These are phyloP conservation scores for Drosophila azteca DNA, from an alignment of 1,140 invertebrate species.

Conservation along the genomic window DNA sequence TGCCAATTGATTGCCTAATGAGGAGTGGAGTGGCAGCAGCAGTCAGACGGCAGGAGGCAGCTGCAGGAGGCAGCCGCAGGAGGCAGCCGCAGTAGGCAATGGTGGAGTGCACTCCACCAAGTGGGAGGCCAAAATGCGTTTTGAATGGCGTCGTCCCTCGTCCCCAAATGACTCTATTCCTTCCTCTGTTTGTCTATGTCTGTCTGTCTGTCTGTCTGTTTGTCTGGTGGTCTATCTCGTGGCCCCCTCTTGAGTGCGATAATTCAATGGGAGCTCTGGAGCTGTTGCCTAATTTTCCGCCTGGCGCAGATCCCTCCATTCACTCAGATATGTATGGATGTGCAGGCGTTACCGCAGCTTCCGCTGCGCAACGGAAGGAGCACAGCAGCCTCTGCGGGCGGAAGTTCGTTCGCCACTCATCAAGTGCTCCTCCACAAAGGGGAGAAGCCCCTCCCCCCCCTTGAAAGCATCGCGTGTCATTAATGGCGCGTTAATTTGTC, in stretches of 20 bases:
- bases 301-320: conserved; percentile 60
- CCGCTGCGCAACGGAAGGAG: conserved; percentile 60
- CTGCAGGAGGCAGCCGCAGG: background rate
- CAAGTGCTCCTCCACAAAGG: conserved; percentile 45
- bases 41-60: conserved; percentile 2
- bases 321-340: conserved; percentile 6
- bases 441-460: background rate
- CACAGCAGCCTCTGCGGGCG: conserved; percentile 29
- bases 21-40: conserved; percentile 22
- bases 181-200: conserved; percentile 9
- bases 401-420: conserved; percentile 12
- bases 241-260: conserved; percentile 51
- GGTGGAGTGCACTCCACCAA: conserved; percentile 43
- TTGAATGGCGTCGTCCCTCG: conserved; percentile 55
- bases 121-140: conserved; percentile 67
- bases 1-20: conserved; percentile 82
- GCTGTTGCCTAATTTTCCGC: conserved; percentile 79
- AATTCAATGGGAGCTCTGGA: conserved; percentile 51
- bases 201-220: conserved; percentile 5
- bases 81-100: background rate
- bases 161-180: conserved; percentile 1
- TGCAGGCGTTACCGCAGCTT: conserved; percentile 47
- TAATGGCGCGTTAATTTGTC: conserved; percentile 76
- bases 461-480: conserved; percentile 55
- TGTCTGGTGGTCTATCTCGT: conserved; percentile 12